Evolutionary conservation across 2,113 vertebrate species (phyloP).

Genomic region (Acanthochromis polyacanthus): DNA sequence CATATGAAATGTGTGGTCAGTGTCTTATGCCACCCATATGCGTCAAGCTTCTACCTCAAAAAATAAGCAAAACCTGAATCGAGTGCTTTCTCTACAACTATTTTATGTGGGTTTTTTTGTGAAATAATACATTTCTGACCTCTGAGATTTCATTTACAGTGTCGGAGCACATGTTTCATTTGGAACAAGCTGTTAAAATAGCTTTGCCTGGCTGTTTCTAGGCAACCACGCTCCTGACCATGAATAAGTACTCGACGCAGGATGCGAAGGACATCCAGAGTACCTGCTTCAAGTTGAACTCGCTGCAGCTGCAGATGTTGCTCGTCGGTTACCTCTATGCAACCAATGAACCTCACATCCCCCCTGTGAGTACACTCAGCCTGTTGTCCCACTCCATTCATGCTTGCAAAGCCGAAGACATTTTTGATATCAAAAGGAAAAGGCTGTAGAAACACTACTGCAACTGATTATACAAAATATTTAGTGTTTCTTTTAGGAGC

Average conservation of each 20-base stretch:
- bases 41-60: background rate
- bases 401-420: background rate
- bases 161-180: slow-evolving; percentile 17
- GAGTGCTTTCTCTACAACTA: background rate
- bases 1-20: background rate
- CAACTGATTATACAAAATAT: no score
- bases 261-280: slow-evolving; percentile 89
- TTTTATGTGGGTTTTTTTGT: background rate
- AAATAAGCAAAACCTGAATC: background rate
- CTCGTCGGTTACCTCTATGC: slow-evolving; percentile 90
- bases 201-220: slow-evolving; percentile 68
- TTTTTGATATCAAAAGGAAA: no score
- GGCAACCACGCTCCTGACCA: slow-evolving; percentile 93
- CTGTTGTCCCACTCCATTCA: background rate
- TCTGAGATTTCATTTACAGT: slow-evolving; percentile 13
- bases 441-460: no score
- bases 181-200: slow-evolving; percentile 41
- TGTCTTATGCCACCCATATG: background rate
- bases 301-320: slow-evolving; percentile 89
- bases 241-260: slow-evolving; percentile 90
- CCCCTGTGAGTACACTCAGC: slow-evolving; percentile 83
- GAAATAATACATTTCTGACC: background rate
- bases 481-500: background rate
- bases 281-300: slow-evolving; percentile 94
- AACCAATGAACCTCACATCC: slow-evolving; percentile 89